Percentiles rank a stretch among this genome's conserved stretches.
Conservation (phyloP, 2,888 invertebrate genomes). For the Dichetophora obliterata region DNA sequence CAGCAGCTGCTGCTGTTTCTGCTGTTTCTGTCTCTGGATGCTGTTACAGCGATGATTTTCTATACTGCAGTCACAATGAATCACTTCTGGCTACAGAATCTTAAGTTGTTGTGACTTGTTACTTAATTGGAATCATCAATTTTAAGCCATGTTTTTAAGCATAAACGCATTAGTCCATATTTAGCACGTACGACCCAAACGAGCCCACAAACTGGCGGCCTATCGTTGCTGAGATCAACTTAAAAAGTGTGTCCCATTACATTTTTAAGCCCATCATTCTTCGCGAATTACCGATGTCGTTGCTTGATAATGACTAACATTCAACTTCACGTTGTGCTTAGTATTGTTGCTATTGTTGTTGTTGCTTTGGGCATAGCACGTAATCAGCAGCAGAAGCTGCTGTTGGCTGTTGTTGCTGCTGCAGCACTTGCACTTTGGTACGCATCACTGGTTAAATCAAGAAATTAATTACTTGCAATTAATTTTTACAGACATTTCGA, state of each 20-base stretch:
- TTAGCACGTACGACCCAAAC: constrained; percentile 12
- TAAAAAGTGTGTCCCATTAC: constrained; percentile 9
- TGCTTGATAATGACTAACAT: constrained; percentile 13
- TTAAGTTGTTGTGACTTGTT: constrained; percentile 55
- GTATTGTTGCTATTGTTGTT: constrained; percentile 1
- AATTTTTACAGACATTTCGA: constrained; percentile 35
- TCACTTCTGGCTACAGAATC: not conserved
- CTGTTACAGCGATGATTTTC: not conserved
- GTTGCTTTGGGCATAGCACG: not conserved
- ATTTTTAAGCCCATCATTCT: constrained; percentile 24
- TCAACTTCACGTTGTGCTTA: not conserved
- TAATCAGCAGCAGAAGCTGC: constrained; percentile 9
- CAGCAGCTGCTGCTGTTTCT: constrained; percentile 33
- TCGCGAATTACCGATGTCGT: constrained; percentile 23
- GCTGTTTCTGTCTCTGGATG: not conserved
- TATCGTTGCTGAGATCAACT: not conserved
- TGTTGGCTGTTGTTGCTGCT: not conserved
- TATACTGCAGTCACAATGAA: too few species aligned
- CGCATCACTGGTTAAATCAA: constrained; percentile 26
- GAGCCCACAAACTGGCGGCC: not conserved
- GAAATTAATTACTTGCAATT: constrained; percentile 39
- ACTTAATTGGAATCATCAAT: constrained; percentile 69
- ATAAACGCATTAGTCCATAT: constrained; percentile 23
- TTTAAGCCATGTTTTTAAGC: constrained; percentile 47
- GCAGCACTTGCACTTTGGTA: constrained; percentile 1